phyloP scores from a whole-genome alignment of 2,888 invertebrate genomes.

The Cataglyphis rosenhaueri region DNA sequence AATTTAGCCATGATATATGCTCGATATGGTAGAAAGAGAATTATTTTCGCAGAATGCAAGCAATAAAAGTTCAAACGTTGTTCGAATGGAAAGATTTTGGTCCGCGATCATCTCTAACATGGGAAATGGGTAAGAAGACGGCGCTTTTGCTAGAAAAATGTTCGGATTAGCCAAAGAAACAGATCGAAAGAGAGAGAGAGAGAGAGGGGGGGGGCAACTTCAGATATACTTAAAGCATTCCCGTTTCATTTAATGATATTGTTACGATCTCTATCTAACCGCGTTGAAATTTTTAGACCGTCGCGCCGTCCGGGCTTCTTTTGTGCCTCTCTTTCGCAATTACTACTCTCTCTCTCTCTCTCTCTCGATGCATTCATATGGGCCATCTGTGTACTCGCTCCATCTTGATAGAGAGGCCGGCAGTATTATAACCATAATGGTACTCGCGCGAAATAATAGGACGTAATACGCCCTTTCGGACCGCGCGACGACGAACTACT shows the following conservation, averaged over 20 bases:
- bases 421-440: conserved; percentile 49
- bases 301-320: conserved; percentile 23
- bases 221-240: conserved; percentile 15
- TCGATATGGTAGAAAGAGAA: too few relatives aligned
- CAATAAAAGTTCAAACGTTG: conserved; percentile 6
- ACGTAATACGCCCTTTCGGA: conserved; percentile 52
- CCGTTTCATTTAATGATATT: conserved; percentile 33
- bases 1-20: neutral
- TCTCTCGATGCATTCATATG: conserved; percentile 43
- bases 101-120: neutral
- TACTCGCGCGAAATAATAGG: conserved; percentile 56
- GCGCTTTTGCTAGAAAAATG: neutral
- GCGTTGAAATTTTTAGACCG: conserved; percentile 43
- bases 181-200: conserved; percentile 9
- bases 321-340: conserved; percentile 39
- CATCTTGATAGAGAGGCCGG: conserved; percentile 49
- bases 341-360: conserved; percentile 3
- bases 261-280: conserved; percentile 42
- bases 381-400: conserved; percentile 49
- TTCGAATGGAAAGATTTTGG: conserved; percentile 7
- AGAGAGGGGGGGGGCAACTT: neutral
- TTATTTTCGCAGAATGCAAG: neutral
- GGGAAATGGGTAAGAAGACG: neutral
- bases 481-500: conserved; percentile 23
- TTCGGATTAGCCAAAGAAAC: neutral